phyloP scores from a whole-genome alignment of 2,113 vertebrate species.

The Leucoraja erinaceus region DNA sequence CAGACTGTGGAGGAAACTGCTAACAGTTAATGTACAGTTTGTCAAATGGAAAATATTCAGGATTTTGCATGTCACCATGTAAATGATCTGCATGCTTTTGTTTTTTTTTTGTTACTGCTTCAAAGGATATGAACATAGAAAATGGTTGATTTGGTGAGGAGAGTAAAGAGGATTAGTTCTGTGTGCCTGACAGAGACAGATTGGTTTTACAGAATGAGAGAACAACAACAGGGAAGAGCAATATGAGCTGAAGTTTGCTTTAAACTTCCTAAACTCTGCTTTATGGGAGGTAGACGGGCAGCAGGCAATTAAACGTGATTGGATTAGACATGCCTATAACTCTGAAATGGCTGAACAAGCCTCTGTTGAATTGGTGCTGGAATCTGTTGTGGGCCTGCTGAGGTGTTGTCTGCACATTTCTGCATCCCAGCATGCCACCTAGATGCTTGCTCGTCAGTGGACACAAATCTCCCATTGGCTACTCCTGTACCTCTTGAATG shows the following conservation, averaged over 20 bases:
- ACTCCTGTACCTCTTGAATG: conserved; percentile 47
- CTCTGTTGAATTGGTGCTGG: conserved; percentile 52
- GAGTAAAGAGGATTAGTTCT: conserved; percentile 67
- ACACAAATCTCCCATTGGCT: conserved; percentile 48
- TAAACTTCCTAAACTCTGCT: conserved; percentile 56
- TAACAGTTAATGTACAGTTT: conserved; percentile 22
- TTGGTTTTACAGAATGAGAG: conserved; percentile 54
- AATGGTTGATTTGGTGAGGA: conserved; percentile 65
- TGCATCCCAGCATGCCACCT: conserved; percentile 50
- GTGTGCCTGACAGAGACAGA: conserved; percentile 52
- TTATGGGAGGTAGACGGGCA: conserved; percentile 65
- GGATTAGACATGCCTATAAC: conserved; percentile 72
- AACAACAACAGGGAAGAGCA: conserved; percentile 51
- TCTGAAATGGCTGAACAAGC: conserved; percentile 57
- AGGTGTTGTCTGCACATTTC: conserved; percentile 50
- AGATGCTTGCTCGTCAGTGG: conserved; percentile 48
- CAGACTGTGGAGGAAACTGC: neutral
- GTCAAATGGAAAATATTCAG: conserved; percentile 24
- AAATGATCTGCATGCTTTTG: conserved; percentile 37
- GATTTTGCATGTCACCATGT: conserved; percentile 26
- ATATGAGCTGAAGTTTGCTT: conserved; percentile 50
- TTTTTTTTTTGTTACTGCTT: conserved; percentile 41
- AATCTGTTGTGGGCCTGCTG: conserved; percentile 52
- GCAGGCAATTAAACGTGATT: conserved; percentile 61
- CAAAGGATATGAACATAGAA: conserved; percentile 70